Conservation (phyloP, 2,888 invertebrate species). For the Sinodicranocentrus sp. region DNA sequence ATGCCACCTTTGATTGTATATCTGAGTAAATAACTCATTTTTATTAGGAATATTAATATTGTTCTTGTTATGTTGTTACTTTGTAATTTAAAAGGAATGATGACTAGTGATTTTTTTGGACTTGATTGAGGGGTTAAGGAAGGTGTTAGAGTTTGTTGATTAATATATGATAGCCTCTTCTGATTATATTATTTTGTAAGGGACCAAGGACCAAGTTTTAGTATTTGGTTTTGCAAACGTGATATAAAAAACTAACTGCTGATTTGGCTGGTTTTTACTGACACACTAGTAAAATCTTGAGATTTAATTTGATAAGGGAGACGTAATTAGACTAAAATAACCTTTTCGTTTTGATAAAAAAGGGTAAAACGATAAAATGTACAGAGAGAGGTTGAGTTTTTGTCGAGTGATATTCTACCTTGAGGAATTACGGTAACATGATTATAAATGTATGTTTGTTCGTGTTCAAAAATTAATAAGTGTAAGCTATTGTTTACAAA, state of each 20-base stretch:
- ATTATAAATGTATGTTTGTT: background rate
- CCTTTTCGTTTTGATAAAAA: conserved; percentile 13
- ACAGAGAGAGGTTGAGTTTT: conserved; percentile 18
- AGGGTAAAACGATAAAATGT: conserved; percentile 20
- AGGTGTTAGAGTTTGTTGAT: background rate
- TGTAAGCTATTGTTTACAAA: conserved; percentile 9
- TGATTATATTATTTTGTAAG: conserved; percentile 4
- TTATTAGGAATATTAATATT: too few species aligned
- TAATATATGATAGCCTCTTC: too few species aligned
- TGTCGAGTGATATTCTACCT: conserved; percentile 31
- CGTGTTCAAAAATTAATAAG: background rate
- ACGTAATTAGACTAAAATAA: background rate
- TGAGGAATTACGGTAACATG: background rate
- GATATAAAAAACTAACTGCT: conserved; percentile 8
- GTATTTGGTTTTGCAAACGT: conserved; percentile 37
- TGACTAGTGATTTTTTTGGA: background rate
- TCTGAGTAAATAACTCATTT: too few species aligned
- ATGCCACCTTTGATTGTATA: background rate
- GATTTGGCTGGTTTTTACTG: background rate
- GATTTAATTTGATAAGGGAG: background rate
- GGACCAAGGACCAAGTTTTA: conserved; percentile 36
- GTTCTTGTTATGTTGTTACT: too few species aligned
- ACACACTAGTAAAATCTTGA: background rate
- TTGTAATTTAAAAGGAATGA: too few species aligned
- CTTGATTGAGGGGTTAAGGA: background rate